Evolutionary conservation across 1,140 invertebrate genomes (phyloP), one percentile per base, ranked within the genome.

Genomic region (Drosophila suzukii): DNA sequence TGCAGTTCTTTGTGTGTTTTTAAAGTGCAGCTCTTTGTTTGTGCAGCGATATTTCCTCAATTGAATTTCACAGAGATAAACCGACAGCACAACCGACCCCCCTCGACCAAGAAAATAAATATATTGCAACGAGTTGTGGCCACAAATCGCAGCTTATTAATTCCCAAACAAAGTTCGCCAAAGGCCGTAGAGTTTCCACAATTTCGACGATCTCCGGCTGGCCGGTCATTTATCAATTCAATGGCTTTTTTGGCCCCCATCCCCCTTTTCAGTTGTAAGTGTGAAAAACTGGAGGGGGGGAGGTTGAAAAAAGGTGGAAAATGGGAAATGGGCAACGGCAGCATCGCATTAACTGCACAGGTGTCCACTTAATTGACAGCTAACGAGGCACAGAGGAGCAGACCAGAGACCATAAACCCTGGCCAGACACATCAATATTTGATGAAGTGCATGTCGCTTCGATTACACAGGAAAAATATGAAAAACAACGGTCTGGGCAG

Each of bases 331-430:
- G 72, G 62, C 44, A 12, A 24, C 57, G 78, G 38, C 54, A 61
- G 74, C 83, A 71, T 74, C 72, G 83, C 75, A 86, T 86, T 86
- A 86, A 86, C 79, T 62, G 83, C 70, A 81, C 83, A 86, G 83
- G 83, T 86, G 83, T 86, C 83, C 79, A 86, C 50, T 86, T 86
- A 86, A 86, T 86, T 86, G 83, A 86, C 83, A 86, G 83, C 71
- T 70, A 86, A 86, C 83, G 83, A 86, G 75, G 47, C 75, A 70
- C 70, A 54, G 54, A 63, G 75, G 74, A 44, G 47, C 61, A 67
- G 56, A 66, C 65, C 53, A 50, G 27, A 50, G 47, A 76, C 65
- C 49, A 36, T 15, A 62, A 71, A 34, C 43, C 53, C 32, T 49
- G 59, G 43, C 60, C 49, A 75, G 70, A 49, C 77, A 65, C 75